These are phyloP conservation scores for Bathynomus jamesi DNA, from an alignment of 1,140 invertebrate genomes.

Conservation along the genomic window DNA sequence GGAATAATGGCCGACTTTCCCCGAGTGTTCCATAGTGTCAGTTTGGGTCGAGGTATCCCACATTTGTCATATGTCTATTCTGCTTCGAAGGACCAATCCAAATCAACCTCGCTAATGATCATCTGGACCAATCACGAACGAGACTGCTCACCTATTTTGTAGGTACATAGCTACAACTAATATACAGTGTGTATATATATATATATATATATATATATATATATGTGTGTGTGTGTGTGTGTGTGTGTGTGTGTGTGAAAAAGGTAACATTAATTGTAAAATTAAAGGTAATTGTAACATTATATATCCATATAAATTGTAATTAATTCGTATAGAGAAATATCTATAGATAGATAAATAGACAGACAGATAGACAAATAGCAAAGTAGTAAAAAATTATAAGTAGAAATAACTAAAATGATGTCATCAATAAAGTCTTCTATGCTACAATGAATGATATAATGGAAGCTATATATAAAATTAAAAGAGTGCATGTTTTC, in stretches of 20 bases:
- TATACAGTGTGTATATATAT: constrained; percentile 5
- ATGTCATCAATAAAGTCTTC: too few relatives aligned
- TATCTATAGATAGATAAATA: too few relatives aligned
- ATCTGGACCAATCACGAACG: background rate
- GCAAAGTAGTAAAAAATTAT: too few relatives aligned
- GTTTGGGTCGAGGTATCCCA: background rate
- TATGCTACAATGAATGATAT: too few relatives aligned
- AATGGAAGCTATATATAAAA: too few relatives aligned
- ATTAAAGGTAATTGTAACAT: too few relatives aligned
- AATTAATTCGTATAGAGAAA: too few relatives aligned
- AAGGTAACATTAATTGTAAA: too few relatives aligned
- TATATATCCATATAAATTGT: too few relatives aligned
- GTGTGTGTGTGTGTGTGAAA: background rate
- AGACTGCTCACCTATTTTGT: background rate
- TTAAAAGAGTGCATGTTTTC: too few relatives aligned
- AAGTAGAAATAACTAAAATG: too few relatives aligned
- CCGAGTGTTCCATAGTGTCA: background rate
- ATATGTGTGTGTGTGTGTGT: background rate
- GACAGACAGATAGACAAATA: too few relatives aligned
- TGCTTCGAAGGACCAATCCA: background rate
- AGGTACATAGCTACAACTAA: background rate
- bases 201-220: background rate
- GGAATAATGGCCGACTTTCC: background rate
- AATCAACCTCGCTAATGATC: background rate
- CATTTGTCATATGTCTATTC: background rate